A percentile compares a stretch with the other conserved stretches of the same genome.
phyloP scores from a whole-genome alignment of 1,140 invertebrate genomes.

The Cotesia vestalis region DNA sequence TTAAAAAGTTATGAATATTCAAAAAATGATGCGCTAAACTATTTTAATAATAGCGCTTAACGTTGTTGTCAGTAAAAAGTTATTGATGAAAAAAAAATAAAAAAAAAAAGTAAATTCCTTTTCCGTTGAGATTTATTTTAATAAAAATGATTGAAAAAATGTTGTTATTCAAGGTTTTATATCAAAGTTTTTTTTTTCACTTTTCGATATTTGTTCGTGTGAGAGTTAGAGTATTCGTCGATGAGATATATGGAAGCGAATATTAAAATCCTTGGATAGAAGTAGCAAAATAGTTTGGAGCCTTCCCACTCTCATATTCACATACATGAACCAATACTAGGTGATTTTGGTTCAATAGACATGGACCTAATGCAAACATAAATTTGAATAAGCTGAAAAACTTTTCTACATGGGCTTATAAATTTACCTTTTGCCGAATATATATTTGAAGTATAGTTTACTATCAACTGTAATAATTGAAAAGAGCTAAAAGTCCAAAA shows the following conservation, averaged over 20 bases:
- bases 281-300: neutral
- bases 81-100: neutral
- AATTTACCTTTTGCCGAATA: slow-evolving; percentile 1
- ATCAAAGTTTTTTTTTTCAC: neutral
- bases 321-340: neutral
- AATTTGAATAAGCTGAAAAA: slow-evolving; percentile 18
- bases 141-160: slow-evolving; percentile 8
- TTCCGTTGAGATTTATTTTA: too few species aligned
- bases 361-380: slow-evolving; percentile 19
- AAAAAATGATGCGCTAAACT: too few species aligned
- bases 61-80: too few species aligned
- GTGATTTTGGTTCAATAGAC: slow-evolving; percentile 14
- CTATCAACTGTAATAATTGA: too few species aligned
- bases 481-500: too few species aligned
- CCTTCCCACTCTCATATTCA: slow-evolving; percentile 9
- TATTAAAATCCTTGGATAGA: slow-evolving; percentile 54
- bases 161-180: slow-evolving; percentile 1
- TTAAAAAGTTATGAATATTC: too few species aligned
- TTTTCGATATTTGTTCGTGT: slow-evolving; percentile 2
- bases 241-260: slow-evolving; percentile 55
- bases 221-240: slow-evolving; percentile 12
- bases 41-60: too few species aligned
- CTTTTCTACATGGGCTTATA: slow-evolving; percentile 15
- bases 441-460: too few species aligned
- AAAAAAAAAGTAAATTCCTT: too few species aligned